These are phyloP conservation scores for Caenorhabditis afra DNA, from an alignment of 2,888 invertebrate species.

Conservation along the genomic window DNA sequence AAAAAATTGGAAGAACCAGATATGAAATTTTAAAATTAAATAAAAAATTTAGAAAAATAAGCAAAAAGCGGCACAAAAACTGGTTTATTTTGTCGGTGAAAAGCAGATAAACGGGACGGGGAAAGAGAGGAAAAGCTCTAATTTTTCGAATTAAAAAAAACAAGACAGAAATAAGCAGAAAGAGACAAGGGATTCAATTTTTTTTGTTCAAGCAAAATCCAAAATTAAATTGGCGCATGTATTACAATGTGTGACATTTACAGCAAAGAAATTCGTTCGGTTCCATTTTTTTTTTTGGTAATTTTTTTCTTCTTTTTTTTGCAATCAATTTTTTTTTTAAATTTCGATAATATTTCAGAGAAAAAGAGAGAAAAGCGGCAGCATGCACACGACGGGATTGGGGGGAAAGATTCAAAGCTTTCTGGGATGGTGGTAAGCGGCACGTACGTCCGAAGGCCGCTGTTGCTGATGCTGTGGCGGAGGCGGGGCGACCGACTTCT, in stretches of 20 bases:
- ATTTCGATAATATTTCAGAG: too few relatives aligned
- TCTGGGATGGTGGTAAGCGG: constrained; percentile 33
- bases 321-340: too few relatives aligned
- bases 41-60: too few relatives aligned
- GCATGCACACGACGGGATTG: constrained; percentile 7
- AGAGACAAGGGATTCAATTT: constrained; percentile 27
- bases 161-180: constrained; percentile 7
- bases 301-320: too few relatives aligned
- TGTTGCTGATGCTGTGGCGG: too few relatives aligned
- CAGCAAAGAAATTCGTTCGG: too few relatives aligned
- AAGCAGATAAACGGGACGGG: not conserved
- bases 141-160: not conserved
- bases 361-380: not conserved
- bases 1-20: not conserved
- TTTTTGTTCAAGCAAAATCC: too few relatives aligned
- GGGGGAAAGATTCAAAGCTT: constrained; percentile 12
- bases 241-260: too few relatives aligned
- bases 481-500: constrained; percentile 7
- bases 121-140: not conserved
- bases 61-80: not conserved
- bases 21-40: too few relatives aligned
- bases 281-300: too few relatives aligned
- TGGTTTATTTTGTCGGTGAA: constrained; percentile 3
- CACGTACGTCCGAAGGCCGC: constrained; percentile 42
- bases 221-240: too few relatives aligned